These are phyloP conservation scores for Drosophila athabasca DNA, from an alignment of 1,140 invertebrate genomes.

Conservation along the genomic window DNA sequence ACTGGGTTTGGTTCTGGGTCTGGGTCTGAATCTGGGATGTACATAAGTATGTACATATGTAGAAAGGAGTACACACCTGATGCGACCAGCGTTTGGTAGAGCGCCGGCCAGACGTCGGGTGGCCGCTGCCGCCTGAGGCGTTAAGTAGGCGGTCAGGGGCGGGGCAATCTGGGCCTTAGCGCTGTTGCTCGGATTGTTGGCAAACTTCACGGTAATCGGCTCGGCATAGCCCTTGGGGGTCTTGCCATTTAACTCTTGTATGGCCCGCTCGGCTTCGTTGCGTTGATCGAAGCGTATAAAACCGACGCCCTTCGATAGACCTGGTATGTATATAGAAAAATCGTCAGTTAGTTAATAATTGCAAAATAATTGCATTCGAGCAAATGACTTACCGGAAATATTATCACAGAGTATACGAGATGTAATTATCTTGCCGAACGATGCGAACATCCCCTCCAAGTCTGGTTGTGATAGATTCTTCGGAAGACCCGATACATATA, in stretches of 20 bases:
- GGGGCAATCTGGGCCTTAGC: constrained; percentile 85
- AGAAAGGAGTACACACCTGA: constrained; percentile 61
- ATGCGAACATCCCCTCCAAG: constrained; percentile 91
- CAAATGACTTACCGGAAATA: constrained; percentile 86
- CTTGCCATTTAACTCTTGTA: constrained; percentile 86
- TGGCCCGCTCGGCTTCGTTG: constrained; percentile 86
- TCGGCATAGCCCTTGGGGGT: constrained; percentile 86
- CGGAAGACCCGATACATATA: constrained; percentile 94
- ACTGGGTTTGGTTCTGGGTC: no score
- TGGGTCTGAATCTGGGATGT: no score
- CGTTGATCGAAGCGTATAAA: constrained; percentile 87
- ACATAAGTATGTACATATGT: no score
- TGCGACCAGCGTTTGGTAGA: constrained; percentile 77
- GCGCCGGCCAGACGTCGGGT: constrained; percentile 77
- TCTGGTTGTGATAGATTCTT: constrained; percentile 94
- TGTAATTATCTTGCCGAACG: constrained; percentile 93
- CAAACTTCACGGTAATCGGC: constrained; percentile 87
- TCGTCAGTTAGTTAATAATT: neutral
- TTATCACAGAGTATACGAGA: constrained; percentile 94
- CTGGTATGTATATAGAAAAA: constrained; percentile 55
- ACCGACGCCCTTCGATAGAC: constrained; percentile 86
- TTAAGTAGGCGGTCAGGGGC: constrained; percentile 85
- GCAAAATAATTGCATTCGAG: neutral
- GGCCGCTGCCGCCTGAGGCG: constrained; percentile 82
- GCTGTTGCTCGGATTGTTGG: constrained; percentile 87